Evolutionary conservation across 2,113 vertebrate species (phyloP).

Genomic region (Rutilus rutilus): DNA sequence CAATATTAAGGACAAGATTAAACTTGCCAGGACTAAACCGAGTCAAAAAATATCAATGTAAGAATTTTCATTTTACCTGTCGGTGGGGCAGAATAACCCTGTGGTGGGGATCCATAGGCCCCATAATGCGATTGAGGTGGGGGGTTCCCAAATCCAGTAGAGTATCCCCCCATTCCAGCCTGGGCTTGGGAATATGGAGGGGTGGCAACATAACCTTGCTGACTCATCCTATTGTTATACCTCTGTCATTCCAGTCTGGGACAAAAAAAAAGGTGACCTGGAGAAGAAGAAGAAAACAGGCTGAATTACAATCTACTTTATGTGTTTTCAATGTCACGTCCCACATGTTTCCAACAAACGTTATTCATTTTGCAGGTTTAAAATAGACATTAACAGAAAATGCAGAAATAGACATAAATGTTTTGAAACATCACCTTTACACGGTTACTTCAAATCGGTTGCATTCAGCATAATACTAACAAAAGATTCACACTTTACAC

Average conservation of each 20-base stretch:
- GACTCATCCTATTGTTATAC: slow-evolving; percentile 84
- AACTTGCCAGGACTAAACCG: slow-evolving; percentile 15
- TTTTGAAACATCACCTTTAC: too few relatives aligned
- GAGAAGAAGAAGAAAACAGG: not conserved
- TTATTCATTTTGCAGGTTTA: not conserved
- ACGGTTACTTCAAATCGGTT: not conserved
- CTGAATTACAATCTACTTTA: not conserved
- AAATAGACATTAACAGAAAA: not conserved
- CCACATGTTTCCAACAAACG: not conserved
- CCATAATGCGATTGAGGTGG: slow-evolving; percentile 80
- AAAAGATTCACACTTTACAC: not conserved
- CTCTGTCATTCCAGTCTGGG: slow-evolving; percentile 72
- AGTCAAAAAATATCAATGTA: too few relatives aligned
- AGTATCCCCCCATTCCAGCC: slow-evolving; percentile 86
- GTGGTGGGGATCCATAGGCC: slow-evolving; percentile 80
- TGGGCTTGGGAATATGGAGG: slow-evolving; percentile 91
- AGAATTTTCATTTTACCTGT: slow-evolving; percentile 75
- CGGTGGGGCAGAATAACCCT: slow-evolving; percentile 71
- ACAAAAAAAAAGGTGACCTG: slow-evolving; percentile 46
- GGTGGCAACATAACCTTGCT: slow-evolving; percentile 91
- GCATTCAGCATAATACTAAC: not conserved
- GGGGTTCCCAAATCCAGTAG: slow-evolving; percentile 77
- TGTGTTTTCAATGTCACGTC: not conserved
- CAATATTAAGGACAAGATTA: slow-evolving; percentile 24
- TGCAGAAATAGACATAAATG: not conserved